These are phyloP conservation scores for Halcyon smyrnensis DNA, from an alignment of 2,797 vertebrate species.

Conservation along the genomic window DNA sequence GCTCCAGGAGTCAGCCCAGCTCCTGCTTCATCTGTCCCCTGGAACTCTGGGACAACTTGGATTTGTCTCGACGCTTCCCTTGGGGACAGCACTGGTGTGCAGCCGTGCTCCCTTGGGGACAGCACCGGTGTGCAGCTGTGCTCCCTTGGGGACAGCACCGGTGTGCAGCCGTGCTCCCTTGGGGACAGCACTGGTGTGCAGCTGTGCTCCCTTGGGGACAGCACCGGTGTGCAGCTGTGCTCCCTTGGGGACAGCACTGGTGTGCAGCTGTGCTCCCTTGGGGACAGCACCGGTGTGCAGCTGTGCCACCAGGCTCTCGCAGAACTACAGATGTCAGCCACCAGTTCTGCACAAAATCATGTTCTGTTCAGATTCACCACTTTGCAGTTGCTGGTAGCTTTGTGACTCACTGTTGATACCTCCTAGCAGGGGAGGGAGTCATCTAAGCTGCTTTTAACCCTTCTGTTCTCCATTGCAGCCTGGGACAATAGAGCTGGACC, in stretches of 20 bases:
- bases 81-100: no score
- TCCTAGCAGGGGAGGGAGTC: not conserved
- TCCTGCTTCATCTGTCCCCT: not conserved
- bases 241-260: no score
- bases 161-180: not conserved
- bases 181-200: not conserved
- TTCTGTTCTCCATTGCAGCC: constrained; percentile 71
- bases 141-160: no score
- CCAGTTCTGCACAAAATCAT: fast-evolving
- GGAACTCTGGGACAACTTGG: not conserved
- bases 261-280: not conserved
- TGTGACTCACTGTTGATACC: not conserved
- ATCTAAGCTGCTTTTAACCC: not conserved
- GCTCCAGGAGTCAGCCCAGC: not conserved
- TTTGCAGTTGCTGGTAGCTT: not conserved
- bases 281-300: not conserved
- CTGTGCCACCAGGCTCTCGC: not conserved
- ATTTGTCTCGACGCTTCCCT: not conserved
- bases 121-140: no score
- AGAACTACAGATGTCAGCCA: not conserved
- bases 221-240: no score
- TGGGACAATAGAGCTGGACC: constrained; percentile 78
- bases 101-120: no score
- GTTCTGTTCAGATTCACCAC: not conserved
- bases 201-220: not conserved